These are phyloP conservation scores for Papilio gigon DNA, from an alignment of 2,888 invertebrate genomes.

Conservation along the genomic window DNA sequence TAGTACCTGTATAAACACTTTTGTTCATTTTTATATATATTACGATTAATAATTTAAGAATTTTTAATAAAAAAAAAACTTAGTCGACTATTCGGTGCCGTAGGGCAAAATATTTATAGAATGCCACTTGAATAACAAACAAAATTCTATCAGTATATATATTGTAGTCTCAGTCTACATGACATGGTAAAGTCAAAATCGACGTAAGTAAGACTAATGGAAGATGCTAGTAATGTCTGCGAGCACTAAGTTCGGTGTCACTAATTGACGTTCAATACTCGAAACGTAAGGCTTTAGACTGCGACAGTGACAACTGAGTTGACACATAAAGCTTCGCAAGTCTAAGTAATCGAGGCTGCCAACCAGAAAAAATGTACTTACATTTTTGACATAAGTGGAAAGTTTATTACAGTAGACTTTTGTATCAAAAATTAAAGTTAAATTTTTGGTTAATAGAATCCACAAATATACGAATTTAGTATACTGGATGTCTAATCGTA, in stretches of 20 bases:
- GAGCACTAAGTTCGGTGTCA: neutral
- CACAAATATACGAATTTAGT: too few species aligned
- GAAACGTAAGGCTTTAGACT: constrained; percentile 9
- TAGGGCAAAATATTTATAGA: neutral
- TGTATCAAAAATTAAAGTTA: neutral
- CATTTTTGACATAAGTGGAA: neutral
- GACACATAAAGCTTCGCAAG: neutral
- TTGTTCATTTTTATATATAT: too few species aligned
- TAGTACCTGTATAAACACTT: too few species aligned
- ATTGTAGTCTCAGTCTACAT: neutral
- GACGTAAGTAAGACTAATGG: neutral
- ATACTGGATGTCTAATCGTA: too few species aligned
- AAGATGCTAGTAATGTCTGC: constrained; percentile 7
- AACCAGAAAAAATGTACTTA: neutral
- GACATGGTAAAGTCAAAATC: neutral
- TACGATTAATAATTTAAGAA: too few species aligned
- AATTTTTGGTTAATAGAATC: neutral
- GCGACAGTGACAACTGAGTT: neutral
- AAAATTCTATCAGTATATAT: neutral
- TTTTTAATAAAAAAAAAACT: too few species aligned
- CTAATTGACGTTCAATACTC: neutral
- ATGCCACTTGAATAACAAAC: neutral
- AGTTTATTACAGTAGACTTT: neutral
- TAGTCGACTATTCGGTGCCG: too few species aligned
- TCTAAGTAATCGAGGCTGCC: neutral